These are phyloP conservation scores for Oncorhynchus nerka DNA, from an alignment of 2,113 vertebrate genomes.

Conservation along the genomic window DNA sequence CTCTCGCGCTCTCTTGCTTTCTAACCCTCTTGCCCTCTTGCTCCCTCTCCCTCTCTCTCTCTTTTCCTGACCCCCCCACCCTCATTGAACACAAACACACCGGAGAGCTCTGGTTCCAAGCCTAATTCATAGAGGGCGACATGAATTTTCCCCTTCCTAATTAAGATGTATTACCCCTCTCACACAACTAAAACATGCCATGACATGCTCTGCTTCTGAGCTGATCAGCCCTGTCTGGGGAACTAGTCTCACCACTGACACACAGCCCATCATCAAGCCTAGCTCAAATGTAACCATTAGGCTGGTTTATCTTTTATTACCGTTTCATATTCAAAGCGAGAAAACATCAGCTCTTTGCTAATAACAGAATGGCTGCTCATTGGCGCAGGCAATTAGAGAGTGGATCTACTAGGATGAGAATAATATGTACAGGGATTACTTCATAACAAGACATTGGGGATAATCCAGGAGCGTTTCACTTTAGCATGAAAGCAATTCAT, in stretches of 20 bases:
- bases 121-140: background rate
- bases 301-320: background rate
- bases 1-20: background rate
- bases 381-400: background rate
- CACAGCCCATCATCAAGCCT: conserved; percentile 15
- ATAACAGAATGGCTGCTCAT: background rate
- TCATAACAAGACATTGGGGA: no score
- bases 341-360: background rate
- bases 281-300: conserved; percentile 23
- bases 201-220: background rate
- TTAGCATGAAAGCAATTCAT: no score
- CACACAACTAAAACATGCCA: conserved; percentile 11
- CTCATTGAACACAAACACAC: conserved; percentile 9
- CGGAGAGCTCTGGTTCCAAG: background rate
- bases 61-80: background rate
- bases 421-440: background rate
- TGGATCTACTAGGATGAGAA: background rate
- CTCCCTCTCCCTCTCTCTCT: background rate
- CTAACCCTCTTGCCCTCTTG: background rate
- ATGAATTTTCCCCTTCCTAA: conserved; percentile 8
- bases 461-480: no score
- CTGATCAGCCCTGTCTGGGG: conserved; percentile 19
- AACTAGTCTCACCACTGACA: conserved; percentile 13
- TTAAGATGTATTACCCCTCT: conserved; percentile 21
- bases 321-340: background rate